Base-by-base conservation (phyloP, 2,888 invertebrate species). In the Aleiodes leptofemur region DNA sequence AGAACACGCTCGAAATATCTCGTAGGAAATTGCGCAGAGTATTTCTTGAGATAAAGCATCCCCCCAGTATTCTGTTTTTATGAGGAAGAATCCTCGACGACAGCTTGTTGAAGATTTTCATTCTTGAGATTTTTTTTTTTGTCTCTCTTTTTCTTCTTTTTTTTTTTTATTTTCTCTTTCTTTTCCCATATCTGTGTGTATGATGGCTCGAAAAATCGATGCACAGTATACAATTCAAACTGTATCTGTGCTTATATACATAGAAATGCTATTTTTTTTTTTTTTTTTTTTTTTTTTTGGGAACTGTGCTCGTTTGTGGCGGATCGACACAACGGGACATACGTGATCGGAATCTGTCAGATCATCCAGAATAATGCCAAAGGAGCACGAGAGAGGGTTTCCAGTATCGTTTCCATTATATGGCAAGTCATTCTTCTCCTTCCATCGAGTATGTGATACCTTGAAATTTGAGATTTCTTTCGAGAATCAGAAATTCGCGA, bases 291-390 rank as follows among this genome's bases (percentile, higher is more conserved):
- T 23, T 23, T 23, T 68, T 64, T 64, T 68, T 9, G 23, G 51
- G 51, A 48, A 31, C 51, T 31, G 51, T 68, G 51, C 68, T 68
- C 68, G 68, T 68, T 68, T 68, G 68, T 14, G 68, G 68, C 34
- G 14, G 53, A 68, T 68, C 68, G 68, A 68, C 68, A 68, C 50
- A 68, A 68, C 68, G 68, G 68, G 68, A 53, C 53, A 57, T 64
- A 73, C 64, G 64, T 57, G 70, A 76, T 66, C 64, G 38, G 48
- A 73, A 73, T 69, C 68, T 68, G 69, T 71, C 75, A 69, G 51
- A 76, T 77, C 73, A 77, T 77, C 69, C 57, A 64, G 59, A 72
- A 72, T 77, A 78, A 78, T 73, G 56, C 73, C 56, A 64, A n/a
- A 51, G 53, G 68, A 68, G 51, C 14, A 51, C 51, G 31, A 68